phyloP scores from a whole-genome alignment of 2,113 vertebrate species.

The Bagarius yarrelli region DNA sequence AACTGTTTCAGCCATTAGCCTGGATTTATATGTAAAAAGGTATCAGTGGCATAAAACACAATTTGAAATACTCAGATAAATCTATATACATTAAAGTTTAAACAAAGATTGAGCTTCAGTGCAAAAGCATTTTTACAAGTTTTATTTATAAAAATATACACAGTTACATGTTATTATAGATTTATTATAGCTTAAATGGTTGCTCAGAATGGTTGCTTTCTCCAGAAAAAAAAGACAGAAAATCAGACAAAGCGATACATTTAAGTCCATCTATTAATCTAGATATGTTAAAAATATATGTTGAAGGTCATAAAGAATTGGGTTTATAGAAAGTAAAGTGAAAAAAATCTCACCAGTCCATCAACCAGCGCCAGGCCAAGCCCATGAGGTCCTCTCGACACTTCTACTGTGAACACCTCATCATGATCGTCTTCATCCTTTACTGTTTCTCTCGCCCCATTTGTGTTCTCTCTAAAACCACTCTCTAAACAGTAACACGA shows the following conservation, averaged over 20 bases:
- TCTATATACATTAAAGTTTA: background rate
- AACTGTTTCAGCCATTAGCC: background rate
- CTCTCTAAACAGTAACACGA: constrained; percentile 37
- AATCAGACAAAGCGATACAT: no score
- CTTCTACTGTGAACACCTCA: constrained; percentile 73
- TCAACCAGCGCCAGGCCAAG: constrained; percentile 76
- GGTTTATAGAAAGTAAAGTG: background rate
- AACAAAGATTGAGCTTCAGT: background rate
- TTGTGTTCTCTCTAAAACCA: constrained; percentile 21
- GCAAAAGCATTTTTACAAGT: background rate
- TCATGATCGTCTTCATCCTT: constrained; percentile 58
- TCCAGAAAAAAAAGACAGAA: no score
- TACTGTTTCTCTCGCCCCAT: constrained; percentile 36
- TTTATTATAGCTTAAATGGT: background rate
- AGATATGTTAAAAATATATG: background rate
- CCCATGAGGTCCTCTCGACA: constrained; percentile 70
- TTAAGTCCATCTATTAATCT: no score
- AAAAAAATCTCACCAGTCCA: constrained; percentile 63
- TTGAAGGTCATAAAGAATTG: background rate
- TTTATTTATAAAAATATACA: background rate
- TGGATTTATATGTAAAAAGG: background rate
- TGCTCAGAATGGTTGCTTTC: no score
- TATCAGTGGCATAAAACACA: background rate
- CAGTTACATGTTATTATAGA: no score
- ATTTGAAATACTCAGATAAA: background rate